A percentile compares a stretch with the other conserved stretches of the same genome.
phyloP scores from a whole-genome alignment of 2,888 invertebrate genomes.

The Antheraea assamensis region DNA sequence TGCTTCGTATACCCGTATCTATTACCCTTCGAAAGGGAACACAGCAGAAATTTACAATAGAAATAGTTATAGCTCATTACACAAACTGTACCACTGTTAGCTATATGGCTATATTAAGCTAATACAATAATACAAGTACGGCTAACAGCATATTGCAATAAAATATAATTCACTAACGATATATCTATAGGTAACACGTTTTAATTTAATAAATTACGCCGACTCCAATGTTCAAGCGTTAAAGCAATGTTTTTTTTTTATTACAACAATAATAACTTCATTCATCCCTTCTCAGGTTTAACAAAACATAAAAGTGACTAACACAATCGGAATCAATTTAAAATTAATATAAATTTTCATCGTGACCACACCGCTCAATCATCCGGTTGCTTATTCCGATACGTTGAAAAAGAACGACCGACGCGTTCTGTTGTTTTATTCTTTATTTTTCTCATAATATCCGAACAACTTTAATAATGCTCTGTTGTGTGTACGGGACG shows the following conservation, averaged over 20 bases:
- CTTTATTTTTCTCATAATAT: constrained; percentile 50
- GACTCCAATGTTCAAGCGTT: not conserved
- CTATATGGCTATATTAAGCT: too few species aligned
- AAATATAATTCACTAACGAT: not conserved
- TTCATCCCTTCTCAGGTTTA: constrained; percentile 41
- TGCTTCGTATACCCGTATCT: too few species aligned
- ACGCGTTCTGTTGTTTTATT: constrained; percentile 47
- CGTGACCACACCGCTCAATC: constrained; percentile 51
- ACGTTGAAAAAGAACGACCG: constrained; percentile 48
- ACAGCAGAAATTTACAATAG: too few species aligned
- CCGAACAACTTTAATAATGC: constrained; percentile 55
- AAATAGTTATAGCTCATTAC: too few species aligned
- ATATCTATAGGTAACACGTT: not conserved
- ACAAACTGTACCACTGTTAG: too few species aligned
- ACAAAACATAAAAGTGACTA: constrained; percentile 38
- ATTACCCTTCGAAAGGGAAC: too few species aligned
- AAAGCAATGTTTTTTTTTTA: not conserved
- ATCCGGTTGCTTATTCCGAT: constrained; percentile 43
- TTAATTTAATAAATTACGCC: not conserved
- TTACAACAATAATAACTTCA: constrained; percentile 49
- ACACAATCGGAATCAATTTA: constrained; percentile 52
- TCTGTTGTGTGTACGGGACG: constrained; percentile 43
- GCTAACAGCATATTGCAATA: not conserved
- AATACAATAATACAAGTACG: not conserved
- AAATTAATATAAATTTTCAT: constrained; percentile 52